These are phyloP conservation scores for Meloidogyne exigua DNA, from an alignment of 1,140 invertebrate species.

Conservation along the genomic window DNA sequence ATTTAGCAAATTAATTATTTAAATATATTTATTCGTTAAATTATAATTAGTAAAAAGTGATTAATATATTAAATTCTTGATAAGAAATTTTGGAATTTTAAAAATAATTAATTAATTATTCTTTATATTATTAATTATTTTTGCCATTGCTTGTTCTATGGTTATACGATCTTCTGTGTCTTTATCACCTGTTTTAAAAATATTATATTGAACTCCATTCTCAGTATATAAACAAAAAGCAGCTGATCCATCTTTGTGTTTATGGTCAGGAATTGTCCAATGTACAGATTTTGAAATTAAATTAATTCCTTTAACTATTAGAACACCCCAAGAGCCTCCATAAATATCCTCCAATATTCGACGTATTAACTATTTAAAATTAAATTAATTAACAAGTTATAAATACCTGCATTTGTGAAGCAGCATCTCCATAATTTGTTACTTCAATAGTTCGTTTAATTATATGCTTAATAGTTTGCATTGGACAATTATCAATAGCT, in stretches of 20 bases:
- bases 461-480: constrained; percentile 46
- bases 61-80: too few species aligned
- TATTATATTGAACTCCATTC: constrained; percentile 61
- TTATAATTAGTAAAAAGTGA: too few species aligned
- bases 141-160: constrained; percentile 53
- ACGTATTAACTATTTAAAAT: constrained; percentile 51
- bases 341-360: constrained; percentile 62
- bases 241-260: constrained; percentile 53
- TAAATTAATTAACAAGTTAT: not conserved
- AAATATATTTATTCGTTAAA: too few species aligned
- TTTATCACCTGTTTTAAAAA: constrained; percentile 58
- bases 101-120: too few species aligned
- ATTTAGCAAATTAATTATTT: too few species aligned
- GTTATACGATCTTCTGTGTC: constrained; percentile 54
- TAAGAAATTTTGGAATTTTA: too few species aligned
- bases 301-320: constrained; percentile 51
- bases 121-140: constrained; percentile 17
- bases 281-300: constrained; percentile 56
- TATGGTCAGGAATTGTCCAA: constrained; percentile 62
- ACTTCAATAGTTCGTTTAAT: constrained; percentile 29
- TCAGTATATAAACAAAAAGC: constrained; percentile 57
- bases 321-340: constrained; percentile 60
- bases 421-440: not conserved
- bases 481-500: constrained; percentile 38
- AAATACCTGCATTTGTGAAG: constrained; percentile 35